These are phyloP conservation scores for Platycheirus rosarum DNA, from an alignment of 2,888 invertebrate genomes.

Conservation along the genomic window DNA sequence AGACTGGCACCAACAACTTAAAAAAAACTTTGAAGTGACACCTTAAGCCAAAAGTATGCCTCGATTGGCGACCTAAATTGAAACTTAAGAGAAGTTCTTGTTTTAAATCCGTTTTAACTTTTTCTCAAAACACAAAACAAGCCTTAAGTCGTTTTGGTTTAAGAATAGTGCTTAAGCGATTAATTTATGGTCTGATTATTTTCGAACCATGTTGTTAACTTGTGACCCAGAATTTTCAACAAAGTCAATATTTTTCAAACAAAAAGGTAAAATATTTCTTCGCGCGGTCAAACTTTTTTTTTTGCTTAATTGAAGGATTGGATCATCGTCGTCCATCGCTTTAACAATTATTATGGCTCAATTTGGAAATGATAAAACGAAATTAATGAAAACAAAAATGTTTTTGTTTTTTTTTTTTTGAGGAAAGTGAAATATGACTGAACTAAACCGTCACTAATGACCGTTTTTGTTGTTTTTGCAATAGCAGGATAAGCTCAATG, in stretches of 20 bases:
- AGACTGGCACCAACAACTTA: conserved; percentile 5
- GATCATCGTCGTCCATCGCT: not conserved
- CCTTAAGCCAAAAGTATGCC: conserved; percentile 8
- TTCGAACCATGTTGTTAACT: conserved; percentile 1
- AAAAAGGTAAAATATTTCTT: not conserved
- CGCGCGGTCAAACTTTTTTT: not conserved
- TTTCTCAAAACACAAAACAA: too few relatives aligned
- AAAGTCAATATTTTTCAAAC: not conserved
- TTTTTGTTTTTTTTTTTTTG: too few relatives aligned
- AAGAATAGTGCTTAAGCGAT: not conserved
- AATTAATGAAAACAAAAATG: not conserved
- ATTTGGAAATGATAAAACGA: conserved; percentile 10
- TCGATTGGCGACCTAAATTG: conserved; percentile 18
- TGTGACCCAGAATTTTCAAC: not conserved
- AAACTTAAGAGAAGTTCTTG: not conserved
- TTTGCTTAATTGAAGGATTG: not conserved
- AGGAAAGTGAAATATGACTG: conserved; percentile 7
- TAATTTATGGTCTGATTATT: not conserved
- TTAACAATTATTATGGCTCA: not conserved
- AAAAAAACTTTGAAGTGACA: conserved; percentile 33
- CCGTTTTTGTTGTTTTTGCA: not conserved
- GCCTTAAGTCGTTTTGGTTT: not conserved
- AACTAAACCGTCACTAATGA: conserved; percentile 11
- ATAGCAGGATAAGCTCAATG: not conserved
- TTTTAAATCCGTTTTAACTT: not conserved